A percentile compares a stretch with the other conserved stretches of the same genome.
Conservation (phyloP, 2,113 vertebrate species). For the Pogona vitticeps region DNA sequence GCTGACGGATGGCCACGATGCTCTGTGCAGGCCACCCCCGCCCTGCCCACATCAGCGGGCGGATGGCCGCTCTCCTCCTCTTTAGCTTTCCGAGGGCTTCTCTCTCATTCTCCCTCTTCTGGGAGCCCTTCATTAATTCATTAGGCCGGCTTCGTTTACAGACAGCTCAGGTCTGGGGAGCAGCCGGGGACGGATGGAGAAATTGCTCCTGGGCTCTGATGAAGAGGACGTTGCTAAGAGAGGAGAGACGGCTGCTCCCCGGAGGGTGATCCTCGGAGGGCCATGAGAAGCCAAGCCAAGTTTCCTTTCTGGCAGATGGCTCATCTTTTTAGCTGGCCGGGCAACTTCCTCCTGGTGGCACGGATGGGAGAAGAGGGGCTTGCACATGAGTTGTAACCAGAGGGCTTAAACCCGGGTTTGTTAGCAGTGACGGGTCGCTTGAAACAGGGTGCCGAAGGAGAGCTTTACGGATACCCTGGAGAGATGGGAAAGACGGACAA, state of each 20-base stretch:
- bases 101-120: neutral
- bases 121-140: slow-evolving; percentile 59
- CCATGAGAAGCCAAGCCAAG: neutral
- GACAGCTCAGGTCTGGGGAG: neutral
- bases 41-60: neutral
- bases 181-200: neutral
- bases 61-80: fast-evolving
- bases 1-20: neutral
- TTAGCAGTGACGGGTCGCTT: too few species aligned
- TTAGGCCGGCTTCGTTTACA: slow-evolving; percentile 55
- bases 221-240: too few species aligned
- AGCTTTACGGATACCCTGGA: too few species aligned
- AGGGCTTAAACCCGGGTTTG: too few species aligned
- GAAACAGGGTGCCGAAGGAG: too few species aligned
- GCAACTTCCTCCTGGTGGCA: neutral
- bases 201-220: neutral
- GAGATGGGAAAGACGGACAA: too few species aligned
- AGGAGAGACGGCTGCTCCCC: neutral
- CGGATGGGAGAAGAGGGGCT: too few species aligned
- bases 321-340: neutral
- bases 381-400: too few species aligned
- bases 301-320: neutral
- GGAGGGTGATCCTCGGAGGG: neutral
- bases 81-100: neutral
- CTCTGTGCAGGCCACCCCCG: neutral